phyloP scores from a whole-genome alignment of 2,797 vertebrate genomes.

The Epinephelus awoara region DNA sequence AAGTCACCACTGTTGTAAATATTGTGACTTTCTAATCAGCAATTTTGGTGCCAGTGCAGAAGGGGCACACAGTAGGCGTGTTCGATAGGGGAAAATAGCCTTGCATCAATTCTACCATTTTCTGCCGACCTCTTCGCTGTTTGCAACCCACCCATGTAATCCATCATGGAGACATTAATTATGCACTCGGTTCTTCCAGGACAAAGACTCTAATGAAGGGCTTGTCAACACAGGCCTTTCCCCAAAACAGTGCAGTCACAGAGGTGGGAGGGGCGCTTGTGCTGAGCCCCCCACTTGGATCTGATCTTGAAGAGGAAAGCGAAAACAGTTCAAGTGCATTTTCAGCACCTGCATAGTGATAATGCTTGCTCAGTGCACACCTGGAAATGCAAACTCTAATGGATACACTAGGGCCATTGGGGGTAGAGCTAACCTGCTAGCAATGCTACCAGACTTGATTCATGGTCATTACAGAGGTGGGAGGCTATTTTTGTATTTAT shows the following conservation, averaged over 20 bases:
- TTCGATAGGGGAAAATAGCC: conserved; percentile 58
- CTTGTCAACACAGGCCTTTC: conserved; percentile 77
- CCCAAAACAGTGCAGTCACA: conserved; percentile 63
- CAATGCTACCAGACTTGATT: conserved; percentile 24
- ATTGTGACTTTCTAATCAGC: conserved; percentile 81
- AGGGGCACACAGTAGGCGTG: conserved; percentile 53
- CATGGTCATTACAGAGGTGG: background rate
- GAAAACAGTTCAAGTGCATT: conserved; percentile 40
- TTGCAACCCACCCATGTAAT: conserved; percentile 82
- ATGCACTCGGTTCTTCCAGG: conserved; percentile 82
- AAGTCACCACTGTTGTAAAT: conserved; percentile 74
- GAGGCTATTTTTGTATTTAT: conserved; percentile 6
- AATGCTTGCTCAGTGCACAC: conserved; percentile 42
- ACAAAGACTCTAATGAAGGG: conserved; percentile 86
- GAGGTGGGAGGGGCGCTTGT: conserved; percentile 45
- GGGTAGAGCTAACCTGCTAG: conserved; percentile 13
- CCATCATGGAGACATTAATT: conserved; percentile 88
- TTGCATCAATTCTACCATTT: conserved; percentile 72
- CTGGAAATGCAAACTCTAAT: conserved; percentile 40
- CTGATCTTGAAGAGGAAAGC: conserved; percentile 47
- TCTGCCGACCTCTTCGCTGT: conserved; percentile 77
- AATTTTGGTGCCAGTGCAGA: conserved; percentile 57
- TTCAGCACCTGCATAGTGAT: conserved; percentile 48
- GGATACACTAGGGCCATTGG: conserved; percentile 10
- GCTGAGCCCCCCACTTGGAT: conserved; percentile 55